Base-by-base conservation (phyloP, 2,797 vertebrate species). In the Esox masquinongy region DNA sequence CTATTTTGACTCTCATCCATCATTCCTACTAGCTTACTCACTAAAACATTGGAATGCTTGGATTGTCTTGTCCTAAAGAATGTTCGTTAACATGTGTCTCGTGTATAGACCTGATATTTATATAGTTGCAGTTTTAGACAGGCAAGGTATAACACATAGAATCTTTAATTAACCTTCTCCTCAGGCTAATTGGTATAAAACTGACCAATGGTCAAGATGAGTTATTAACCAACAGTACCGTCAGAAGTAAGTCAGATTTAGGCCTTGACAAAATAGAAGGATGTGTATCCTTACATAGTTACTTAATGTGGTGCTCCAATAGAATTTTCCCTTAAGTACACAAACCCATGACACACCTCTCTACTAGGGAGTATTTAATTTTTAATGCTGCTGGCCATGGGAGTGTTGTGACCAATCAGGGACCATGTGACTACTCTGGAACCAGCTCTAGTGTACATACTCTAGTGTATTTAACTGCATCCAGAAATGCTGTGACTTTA, bases 381-480 rank as follows among this genome's bases (percentile, higher is more conserved):
- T 69, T 56, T 77, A 70, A 63, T 47, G 68, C 15, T 66, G 50
- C 49, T 39, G 22, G 56, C 67, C 72, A 78, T 76, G 72, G 78
- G 15, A 51, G 14, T 75, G 80, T 71, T 76, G 72, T 83, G 78
- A 74, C 87, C 87, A 89, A 84, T 89, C 79, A 82, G 83, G 47
- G 29, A 1, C 29, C 73, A 70, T 74, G 75, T 73, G 71, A 73
- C 53, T 24, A 56, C n/a, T 77, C 69, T 81, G 78, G 76, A 67
- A 56, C 70, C 26, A 72, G 63, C 67, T n/a, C n/a, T n/a, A n/a
- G n/a, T n/a, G n/a, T n/a, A 76, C 63, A 39, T 67, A 61, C 70
- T 64, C 70, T 34, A 36, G 68, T 75, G 61, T 83, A 84, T 79
- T 80, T 82, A 86, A 84, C 76, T 77, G 49, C 77, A 49, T 34